phyloP scores from a whole-genome alignment of 2,797 vertebrate genomes.

The Margarornis squamiger region DNA sequence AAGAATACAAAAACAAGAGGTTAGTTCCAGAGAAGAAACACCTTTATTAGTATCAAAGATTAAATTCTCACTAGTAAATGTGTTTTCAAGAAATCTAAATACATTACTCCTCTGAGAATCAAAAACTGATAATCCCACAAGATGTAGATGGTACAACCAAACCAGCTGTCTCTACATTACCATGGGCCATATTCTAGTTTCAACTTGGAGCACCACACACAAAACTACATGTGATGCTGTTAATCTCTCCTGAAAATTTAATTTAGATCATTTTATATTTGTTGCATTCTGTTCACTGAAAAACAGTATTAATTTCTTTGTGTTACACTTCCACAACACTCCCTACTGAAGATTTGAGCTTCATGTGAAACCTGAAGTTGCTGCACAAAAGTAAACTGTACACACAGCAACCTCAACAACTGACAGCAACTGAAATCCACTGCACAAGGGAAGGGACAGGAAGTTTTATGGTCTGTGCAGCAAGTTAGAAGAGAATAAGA shows the following conservation, averaged over 20 bases:
- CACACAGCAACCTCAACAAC: too few relatives aligned
- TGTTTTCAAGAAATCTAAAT: neutral
- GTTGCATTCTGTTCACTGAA: neutral
- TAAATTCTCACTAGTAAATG: neutral
- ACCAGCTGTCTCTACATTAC: neutral
- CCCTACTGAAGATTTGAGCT: too few relatives aligned
- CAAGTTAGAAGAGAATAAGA: neutral
- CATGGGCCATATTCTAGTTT: neutral
- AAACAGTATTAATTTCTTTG: neutral
- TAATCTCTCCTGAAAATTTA: neutral
- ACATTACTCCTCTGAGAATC: neutral
- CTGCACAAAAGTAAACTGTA: too few relatives aligned
- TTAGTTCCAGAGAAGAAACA: neutral
- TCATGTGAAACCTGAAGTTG: too few relatives aligned
- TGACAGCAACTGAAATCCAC: neutral
- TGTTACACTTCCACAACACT: neutral
- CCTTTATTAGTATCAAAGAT: neutral
- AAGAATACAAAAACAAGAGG: neutral
- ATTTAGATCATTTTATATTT: neutral
- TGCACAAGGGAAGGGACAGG: neutral
- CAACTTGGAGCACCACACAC: fast-evolving
- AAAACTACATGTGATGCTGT: neutral
- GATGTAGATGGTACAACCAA: neutral
- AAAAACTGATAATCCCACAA: neutral
- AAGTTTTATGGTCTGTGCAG: neutral